Percentiles rank a stretch among this genome's conserved stretches.
Conservation (phyloP, 1,140 invertebrate species). For the Pogonomyrmex barbatus region DNA sequence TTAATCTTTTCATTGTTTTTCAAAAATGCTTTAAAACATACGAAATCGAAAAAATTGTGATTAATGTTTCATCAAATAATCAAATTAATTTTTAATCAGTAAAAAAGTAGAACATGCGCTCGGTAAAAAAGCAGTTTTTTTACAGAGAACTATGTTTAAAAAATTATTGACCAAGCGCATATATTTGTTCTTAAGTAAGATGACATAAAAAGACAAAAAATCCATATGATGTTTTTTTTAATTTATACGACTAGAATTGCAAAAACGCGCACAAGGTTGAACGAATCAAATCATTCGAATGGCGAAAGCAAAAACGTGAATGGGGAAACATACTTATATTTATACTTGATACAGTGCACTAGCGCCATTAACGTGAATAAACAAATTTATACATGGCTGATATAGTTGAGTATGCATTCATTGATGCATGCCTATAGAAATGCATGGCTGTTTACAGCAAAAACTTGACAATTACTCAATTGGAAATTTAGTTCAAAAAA, state of each 20-base stretch:
- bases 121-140: background rate
- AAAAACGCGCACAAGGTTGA: conserved; percentile 3
- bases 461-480: background rate
- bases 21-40: background rate
- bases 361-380: background rate
- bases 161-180: conserved; percentile 9
- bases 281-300: conserved; percentile 18
- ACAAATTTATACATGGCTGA: conserved; percentile 6
- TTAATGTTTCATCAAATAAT: conserved; percentile 2
- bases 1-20: background rate
- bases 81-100: conserved; percentile 9
- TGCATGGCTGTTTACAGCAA: background rate
- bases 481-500: background rate
- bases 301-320: conserved; percentile 14
- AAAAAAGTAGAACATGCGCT: background rate
- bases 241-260: conserved; percentile 9
- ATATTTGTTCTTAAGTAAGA: background rate
- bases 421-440: background rate
- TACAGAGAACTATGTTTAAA: background rate
- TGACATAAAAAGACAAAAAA: background rate
- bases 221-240: background rate
- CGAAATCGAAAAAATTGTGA: background rate
- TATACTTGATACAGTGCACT: background rate
- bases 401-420: background rate
- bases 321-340: background rate